These are phyloP conservation scores for Puffinus mauretanicus DNA, from an alignment of 2,113 vertebrate species.

Conservation along the genomic window DNA sequence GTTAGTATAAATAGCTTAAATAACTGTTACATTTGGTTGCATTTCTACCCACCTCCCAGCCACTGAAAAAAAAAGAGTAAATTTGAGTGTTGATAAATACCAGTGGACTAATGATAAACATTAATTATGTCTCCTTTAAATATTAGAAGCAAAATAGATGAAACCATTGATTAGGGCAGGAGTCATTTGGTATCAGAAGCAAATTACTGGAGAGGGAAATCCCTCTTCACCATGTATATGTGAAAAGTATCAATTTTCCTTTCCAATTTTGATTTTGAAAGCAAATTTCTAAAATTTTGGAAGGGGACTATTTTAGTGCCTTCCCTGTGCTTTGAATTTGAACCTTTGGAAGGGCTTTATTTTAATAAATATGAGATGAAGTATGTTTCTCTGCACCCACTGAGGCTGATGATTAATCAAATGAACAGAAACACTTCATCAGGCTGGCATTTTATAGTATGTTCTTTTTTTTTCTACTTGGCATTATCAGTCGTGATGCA, in stretches of 20 bases:
- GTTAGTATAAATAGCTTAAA: background rate
- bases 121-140: background rate
- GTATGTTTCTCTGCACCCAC: background rate
- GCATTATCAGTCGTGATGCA: background rate
- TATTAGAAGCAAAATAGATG: background rate
- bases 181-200: background rate
- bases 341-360: background rate
- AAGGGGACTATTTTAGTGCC: background rate
- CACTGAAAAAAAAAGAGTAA: background rate
- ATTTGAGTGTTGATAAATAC: slow-evolving; percentile 9
- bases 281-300: background rate
- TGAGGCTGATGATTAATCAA: background rate
- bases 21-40: background rate
- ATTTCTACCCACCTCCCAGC: background rate
- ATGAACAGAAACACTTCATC: background rate
- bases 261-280: background rate
- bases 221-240: background rate
- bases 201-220: background rate
- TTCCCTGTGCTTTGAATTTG: background rate
- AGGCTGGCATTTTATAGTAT: background rate
- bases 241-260: slow-evolving; percentile 8
- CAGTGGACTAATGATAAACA: background rate
- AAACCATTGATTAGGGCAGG: background rate
- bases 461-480: background rate
- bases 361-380: background rate